Evolutionary conservation across 2,113 vertebrate species (phyloP).

Genomic region (Chamaea fasciata): DNA sequence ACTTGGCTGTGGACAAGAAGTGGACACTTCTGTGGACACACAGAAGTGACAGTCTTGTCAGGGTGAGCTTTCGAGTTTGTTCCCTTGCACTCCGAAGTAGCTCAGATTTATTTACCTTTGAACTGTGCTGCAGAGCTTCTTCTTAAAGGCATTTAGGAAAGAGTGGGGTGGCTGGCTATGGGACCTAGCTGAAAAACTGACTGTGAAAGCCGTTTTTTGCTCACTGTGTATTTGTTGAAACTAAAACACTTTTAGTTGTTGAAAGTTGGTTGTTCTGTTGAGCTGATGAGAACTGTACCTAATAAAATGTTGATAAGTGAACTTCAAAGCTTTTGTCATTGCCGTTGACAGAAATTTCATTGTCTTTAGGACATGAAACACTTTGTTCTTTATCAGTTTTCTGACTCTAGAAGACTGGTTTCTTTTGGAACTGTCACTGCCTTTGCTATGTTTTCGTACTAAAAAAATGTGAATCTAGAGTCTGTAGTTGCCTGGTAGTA

Average conservation of each 20-base stretch:
- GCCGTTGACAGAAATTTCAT: background rate
- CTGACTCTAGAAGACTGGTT: background rate
- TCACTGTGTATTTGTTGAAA: background rate
- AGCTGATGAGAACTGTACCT: background rate
- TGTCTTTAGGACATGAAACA: background rate
- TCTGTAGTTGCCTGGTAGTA: background rate
- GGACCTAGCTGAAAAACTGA: background rate
- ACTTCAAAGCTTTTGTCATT: background rate
- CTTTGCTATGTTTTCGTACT: background rate
- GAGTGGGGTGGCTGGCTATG: background rate
- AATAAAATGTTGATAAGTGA: background rate
- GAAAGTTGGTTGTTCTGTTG: background rate
- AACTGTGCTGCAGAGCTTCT: background rate
- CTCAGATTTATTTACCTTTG: background rate
- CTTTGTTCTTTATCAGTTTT: background rate
- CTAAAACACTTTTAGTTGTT: background rate
- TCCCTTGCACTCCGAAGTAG: background rate
- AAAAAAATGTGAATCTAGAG: background rate
- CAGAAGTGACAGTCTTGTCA: background rate
- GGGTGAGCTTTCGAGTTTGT: background rate
- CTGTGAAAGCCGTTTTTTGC: background rate
- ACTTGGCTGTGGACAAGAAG: background rate
- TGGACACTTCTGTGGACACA: background rate
- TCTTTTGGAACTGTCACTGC: background rate
- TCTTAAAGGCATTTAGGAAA: background rate